These are phyloP conservation scores for Schizaphis graminum DNA, from an alignment of 2,888 invertebrate species.

Conservation along the genomic window DNA sequence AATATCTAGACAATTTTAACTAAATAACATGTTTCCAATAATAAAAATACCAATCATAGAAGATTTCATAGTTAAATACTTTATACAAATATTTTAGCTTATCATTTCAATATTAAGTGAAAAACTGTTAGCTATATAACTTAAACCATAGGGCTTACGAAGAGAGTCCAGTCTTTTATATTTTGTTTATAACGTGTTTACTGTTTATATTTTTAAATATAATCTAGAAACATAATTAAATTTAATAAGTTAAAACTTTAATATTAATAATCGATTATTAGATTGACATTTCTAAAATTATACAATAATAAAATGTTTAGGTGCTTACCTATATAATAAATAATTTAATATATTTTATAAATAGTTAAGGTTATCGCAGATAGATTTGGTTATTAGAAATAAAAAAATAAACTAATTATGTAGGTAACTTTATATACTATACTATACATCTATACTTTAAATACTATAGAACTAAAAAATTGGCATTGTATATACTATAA, in stretches of 20 bases:
- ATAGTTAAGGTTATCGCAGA: neutral
- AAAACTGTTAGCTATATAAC: neutral
- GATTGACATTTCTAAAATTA: neutral
- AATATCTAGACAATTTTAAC: neutral
- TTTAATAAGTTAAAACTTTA: neutral
- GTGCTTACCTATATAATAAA: neutral
- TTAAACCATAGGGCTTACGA: neutral
- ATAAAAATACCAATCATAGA: neutral
- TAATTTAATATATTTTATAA: neutral
- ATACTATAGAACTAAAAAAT: neutral
- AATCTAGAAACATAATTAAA: neutral
- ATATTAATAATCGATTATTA: neutral
- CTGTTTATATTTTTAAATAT: neutral
- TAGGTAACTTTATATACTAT: neutral
- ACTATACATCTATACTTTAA: neutral
- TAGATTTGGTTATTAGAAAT: neutral
- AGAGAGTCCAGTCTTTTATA: neutral
- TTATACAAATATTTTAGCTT: neutral
- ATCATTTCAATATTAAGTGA: neutral
- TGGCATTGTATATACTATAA: neutral
- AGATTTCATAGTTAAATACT: neutral
- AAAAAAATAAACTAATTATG: neutral
- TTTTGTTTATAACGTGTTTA: neutral
- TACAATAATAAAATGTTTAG: neutral
- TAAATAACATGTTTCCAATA: neutral